phyloP scores from a whole-genome alignment of 2,113 vertebrate species.

The Marmota monax region DNA sequence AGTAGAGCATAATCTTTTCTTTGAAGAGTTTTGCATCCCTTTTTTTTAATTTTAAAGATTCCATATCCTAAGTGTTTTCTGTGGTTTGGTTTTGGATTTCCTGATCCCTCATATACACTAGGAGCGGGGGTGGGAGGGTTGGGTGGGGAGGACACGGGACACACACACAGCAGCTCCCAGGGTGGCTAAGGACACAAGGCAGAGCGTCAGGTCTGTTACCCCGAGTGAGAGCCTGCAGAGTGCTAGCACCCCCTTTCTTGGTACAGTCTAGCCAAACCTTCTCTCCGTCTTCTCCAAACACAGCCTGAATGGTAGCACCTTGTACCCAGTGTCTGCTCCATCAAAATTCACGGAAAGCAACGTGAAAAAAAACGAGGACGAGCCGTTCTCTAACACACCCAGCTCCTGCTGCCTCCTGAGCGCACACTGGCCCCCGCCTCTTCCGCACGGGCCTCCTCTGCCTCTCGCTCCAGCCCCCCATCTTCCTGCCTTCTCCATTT shows the following conservation, averaged over 20 bases:
- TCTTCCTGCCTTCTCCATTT: background rate
- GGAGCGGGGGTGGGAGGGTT: background rate
- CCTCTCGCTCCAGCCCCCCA: background rate
- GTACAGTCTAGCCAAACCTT: background rate
- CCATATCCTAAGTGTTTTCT: background rate
- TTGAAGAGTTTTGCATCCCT: background rate
- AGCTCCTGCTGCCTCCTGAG: background rate
- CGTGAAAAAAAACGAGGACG: background rate
- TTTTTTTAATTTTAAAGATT: background rate
- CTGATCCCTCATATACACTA: background rate
- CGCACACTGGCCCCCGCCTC: background rate
- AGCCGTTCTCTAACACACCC: background rate
- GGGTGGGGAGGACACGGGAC: too few species aligned
- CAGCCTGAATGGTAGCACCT: background rate
- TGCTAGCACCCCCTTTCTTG: background rate
- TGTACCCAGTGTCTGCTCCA: background rate
- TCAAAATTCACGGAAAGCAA: background rate
- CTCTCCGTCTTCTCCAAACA: background rate
- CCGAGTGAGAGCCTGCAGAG: background rate
- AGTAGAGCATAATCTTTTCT: background rate
- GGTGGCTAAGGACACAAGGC: background rate
- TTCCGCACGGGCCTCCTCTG: fast-evolving
- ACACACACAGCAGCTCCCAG: background rate
- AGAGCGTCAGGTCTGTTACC: fast-evolving
- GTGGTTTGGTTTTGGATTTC: background rate